Base-by-base conservation (phyloP, 2,113 vertebrate genomes). In the Chloroceryle aenea region DNA sequence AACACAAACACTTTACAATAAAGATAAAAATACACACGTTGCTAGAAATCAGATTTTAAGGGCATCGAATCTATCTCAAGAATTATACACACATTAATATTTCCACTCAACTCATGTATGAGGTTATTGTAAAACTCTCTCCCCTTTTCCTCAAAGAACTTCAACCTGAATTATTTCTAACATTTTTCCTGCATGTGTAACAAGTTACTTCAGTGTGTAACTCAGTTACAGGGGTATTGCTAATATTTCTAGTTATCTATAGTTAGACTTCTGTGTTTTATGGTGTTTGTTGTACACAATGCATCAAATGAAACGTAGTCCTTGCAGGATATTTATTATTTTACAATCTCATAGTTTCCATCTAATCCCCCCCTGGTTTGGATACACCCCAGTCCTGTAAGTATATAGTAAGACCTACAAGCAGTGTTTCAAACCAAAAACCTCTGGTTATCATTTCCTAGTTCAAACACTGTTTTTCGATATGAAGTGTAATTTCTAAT, bases 21-120 rank as follows among this genome's bases (percentile, higher is more conserved):
- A 62, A 30, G 52, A 61, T 18, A 86, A 52, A 96, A 90, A 56
- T 36, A 30, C 9, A n/a, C 12, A 12, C 2, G 11, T 75, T 90
- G 29, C 34, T 89, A 68, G 52, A 95, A 92, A 85, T 84, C 43
- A 87, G 32, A 72, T 87, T 90, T 80, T 84, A 78, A 78, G 61
- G 61, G 68, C 45, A 92, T 26, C 14, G 90, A 93, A 92, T 91
- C 63, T 63, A 85, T 94, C 50, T 69, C 47, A 22, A 73, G 34
- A 88, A 88, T 52, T 83, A 66, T 34, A 66, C 22, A 8, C 14
- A 18, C 36, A 52, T 64, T 71, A 91, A 55, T 69, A 86, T 91
- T 80, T 40, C 58, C 32, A 86, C 38, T 63, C 48, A 76, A 59
- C 9, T 92, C 38, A 40, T 42, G 7, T 63, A 53, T 50, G 55